Base-by-base conservation (phyloP, 2,113 vertebrate genomes). In the Ctenomys sociabilis region DNA sequence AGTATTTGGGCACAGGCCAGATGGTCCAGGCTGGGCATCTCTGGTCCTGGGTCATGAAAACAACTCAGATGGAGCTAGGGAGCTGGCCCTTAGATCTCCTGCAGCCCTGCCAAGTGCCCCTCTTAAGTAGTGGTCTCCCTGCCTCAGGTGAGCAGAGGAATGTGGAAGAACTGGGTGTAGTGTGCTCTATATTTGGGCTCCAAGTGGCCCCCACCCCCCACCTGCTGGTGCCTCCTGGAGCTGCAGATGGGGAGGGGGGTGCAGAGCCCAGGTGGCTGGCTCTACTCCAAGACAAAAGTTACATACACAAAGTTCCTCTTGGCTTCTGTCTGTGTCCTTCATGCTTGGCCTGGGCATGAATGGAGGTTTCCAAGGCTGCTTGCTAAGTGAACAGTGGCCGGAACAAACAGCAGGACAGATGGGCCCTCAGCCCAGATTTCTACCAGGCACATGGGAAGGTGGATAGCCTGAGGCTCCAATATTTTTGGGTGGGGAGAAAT, bases 71-170 rank as follows among this genome's bases (percentile, higher is more conserved):
- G 22, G 64, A 90, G 77, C 57, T 57, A 57, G 26, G 63, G 37
- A 21, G n/a, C 49, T 72, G 26, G 6, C 6, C 52, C 49, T 26
- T 80, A 35, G 77, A 32, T 73, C 73, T 87, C 59, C 24, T 14
- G 52, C 10, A 85, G 52, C 64, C 78, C 64, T 57, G 28, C 40
- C 45, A n/a, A 17, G 61, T 11, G 28, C 57, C 19, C 19, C 26
- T 13, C 21, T 70, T 21, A 45, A 57, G 37, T 63, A 35, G 40
- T 85, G 37, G 85, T 30, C 28, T 5, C 11, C 35, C 43, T 21
- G 43, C 82, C 72, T 73, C 61, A 59, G 66, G 73, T 49, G 37
- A 72, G n/a, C 52, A 82, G 64, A 97, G 22, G 90, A 92, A 97
- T 90, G 90, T 0, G 3, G 95, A 95, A 93, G 73, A 37, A 12